phyloP scores from a whole-genome alignment of 2,797 vertebrate species.

The Pterois miles region DNA sequence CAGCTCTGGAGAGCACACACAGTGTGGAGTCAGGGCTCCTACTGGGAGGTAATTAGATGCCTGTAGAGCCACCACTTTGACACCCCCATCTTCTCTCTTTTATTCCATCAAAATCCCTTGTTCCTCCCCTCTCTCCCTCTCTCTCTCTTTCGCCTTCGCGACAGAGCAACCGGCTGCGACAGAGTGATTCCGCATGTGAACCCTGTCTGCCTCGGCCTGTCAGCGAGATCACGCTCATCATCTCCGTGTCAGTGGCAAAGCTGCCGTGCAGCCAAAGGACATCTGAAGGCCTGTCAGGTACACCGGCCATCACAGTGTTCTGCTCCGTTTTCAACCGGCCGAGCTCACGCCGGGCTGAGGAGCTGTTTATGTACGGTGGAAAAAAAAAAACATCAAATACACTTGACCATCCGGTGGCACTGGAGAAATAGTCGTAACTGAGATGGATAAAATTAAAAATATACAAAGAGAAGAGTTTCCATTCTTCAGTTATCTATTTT shows the following conservation, averaged over 20 bases:
- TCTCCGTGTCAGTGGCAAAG: conserved; percentile 38
- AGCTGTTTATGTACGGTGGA: background rate
- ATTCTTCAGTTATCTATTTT: background rate
- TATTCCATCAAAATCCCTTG: conserved; percentile 49
- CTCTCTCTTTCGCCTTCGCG: background rate
- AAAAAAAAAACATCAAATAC: background rate
- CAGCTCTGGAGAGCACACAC: conserved; percentile 33
- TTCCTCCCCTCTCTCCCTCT: background rate
- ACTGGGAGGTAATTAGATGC: conserved; percentile 77
- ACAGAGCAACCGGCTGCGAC: conserved; percentile 41
- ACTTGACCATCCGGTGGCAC: background rate
- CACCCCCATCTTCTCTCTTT: conserved; percentile 27
- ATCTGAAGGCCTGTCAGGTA: conserved; percentile 45
- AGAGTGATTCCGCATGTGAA: conserved; percentile 47
- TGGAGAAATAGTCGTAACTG: too few species aligned
- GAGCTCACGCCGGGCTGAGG: background rate
- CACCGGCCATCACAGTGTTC: background rate
- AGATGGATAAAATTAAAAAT: background rate
- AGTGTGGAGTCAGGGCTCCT: conserved; percentile 64
- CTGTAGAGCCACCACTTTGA: conserved; percentile 62
- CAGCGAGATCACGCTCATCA: conserved; percentile 52
- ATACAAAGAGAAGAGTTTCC: background rate
- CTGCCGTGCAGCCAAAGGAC: conserved; percentile 29
- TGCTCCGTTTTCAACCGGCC: background rate
- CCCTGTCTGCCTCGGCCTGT: conserved; percentile 40